Percentiles rank a stretch among this genome's conserved stretches.
phyloP scores from a whole-genome alignment of 2,888 invertebrate genomes.

The Monopis laevigella region DNA sequence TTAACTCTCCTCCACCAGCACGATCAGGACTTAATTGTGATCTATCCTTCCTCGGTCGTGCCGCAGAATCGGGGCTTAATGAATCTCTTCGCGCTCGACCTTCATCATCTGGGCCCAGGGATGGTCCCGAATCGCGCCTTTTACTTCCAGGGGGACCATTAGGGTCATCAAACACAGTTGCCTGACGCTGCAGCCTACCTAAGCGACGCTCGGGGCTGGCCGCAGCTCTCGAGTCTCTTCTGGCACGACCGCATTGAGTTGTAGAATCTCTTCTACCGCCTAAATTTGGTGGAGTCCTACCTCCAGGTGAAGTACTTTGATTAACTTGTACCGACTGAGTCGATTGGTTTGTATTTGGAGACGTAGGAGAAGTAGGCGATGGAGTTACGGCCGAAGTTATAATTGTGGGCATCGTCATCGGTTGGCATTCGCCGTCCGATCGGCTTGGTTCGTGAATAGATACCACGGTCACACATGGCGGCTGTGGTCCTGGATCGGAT shows the following conservation, averaged over 20 bases:
- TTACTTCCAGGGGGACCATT: slow-evolving; percentile 74
- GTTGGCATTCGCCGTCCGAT: slow-evolving; percentile 71
- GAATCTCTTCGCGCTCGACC: slow-evolving; percentile 85
- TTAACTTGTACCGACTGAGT: slow-evolving; percentile 28
- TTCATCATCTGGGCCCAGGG: slow-evolving; percentile 84
- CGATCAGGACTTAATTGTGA: slow-evolving; percentile 84
- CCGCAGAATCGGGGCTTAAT: slow-evolving; percentile 90
- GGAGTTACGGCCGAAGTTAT: slow-evolving; percentile 86
- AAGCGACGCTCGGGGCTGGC: slow-evolving; percentile 75
- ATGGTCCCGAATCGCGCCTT: slow-evolving; percentile 84
- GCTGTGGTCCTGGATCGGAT: slow-evolving; percentile 73
- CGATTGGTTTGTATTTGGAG: slow-evolving; percentile 31
- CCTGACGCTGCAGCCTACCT: slow-evolving; percentile 83
- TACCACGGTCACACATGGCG: slow-evolving; percentile 56
- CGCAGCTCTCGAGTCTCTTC: slow-evolving; percentile 72
- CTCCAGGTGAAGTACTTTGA: slow-evolving; percentile 42
- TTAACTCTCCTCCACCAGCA: slow-evolving; percentile 81
- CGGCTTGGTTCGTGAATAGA: slow-evolving; percentile 58
- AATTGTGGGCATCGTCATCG: slow-evolving; percentile 78
- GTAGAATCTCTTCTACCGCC: slow-evolving; percentile 81
- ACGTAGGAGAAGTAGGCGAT: slow-evolving; percentile 81
- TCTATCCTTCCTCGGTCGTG: slow-evolving; percentile 78
- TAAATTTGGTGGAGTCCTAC: slow-evolving; percentile 52
- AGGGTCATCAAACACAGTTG: slow-evolving; percentile 89
- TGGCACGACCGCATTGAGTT: slow-evolving; percentile 79